phyloP scores from a whole-genome alignment of 1,140 invertebrate species.

The Sycophila sp. region DNA sequence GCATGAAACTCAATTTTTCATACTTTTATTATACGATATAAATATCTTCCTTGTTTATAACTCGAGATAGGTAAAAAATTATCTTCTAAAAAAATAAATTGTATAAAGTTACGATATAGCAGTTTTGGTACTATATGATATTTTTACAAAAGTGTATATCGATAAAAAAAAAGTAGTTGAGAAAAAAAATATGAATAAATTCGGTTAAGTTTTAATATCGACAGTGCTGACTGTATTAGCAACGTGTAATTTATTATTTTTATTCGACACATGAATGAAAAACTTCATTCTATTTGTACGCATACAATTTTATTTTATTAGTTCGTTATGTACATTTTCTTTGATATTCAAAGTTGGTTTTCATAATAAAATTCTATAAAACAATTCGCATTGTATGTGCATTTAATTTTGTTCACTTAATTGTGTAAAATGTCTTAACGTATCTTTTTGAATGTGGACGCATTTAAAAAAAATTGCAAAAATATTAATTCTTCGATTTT shows the following conservation, averaged over 20 bases:
- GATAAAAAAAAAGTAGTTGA: conserved; percentile 57
- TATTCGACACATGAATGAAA: conserved; percentile 18
- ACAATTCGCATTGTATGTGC: neutral
- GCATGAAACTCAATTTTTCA: neutral
- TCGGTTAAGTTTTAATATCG: too few relatives aligned
- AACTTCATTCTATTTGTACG: conserved; percentile 25
- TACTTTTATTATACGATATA: conserved; percentile 2
- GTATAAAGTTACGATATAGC: conserved; percentile 57
- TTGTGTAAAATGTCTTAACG: too few relatives aligned
- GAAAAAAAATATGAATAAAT: conserved; percentile 55
- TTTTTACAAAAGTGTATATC: conserved; percentile 64
- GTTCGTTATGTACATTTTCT: conserved; percentile 36
- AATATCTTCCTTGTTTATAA: neutral
- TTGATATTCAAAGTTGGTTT: conserved; percentile 40
- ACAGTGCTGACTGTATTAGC: too few relatives aligned
- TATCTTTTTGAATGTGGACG: too few relatives aligned
- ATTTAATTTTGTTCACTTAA: neutral
- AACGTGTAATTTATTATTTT: conserved; percentile 27
- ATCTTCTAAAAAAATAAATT: conserved; percentile 51
- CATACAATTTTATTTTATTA: conserved; percentile 35
- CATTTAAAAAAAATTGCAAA: too few relatives aligned
- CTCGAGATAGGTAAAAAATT: neutral
- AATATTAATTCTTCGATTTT: too few relatives aligned
- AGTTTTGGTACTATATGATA: conserved; percentile 63
- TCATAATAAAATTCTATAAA: conserved; percentile 37